Evolutionary conservation across 2,797 vertebrate species (phyloP).

Genomic region (Coregonus sp.): DNA sequence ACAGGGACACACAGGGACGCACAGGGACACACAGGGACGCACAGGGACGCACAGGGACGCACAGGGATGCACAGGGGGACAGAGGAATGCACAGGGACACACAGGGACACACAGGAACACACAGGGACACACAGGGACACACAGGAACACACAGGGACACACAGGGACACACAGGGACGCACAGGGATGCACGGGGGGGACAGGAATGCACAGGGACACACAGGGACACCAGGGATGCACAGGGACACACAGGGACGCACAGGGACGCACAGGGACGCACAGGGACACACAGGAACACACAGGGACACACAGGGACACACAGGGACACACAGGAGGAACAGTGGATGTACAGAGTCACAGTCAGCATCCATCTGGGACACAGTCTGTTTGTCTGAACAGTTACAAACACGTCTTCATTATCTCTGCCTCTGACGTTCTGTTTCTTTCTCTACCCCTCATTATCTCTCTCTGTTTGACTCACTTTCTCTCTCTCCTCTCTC

Average conservation of each 20-base stretch:
- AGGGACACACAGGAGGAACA: conserved; percentile 45
- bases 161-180: conserved; percentile 36
- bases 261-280: conserved; percentile 42
- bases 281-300: conserved; percentile 52
- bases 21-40: conserved; percentile 46
- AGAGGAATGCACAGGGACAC: conserved; percentile 44
- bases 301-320: conserved; percentile 23
- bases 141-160: conserved; percentile 43
- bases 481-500: neutral
- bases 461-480: neutral
- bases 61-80: conserved; percentile 31
- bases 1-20: conserved; percentile 32
- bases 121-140: conserved; percentile 46
- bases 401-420: conserved; percentile 16
- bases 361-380: conserved; percentile 53
- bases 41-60: conserved; percentile 30
- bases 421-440: neutral
- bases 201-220: conserved; percentile 17
- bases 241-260: conserved; percentile 22
- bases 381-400: conserved; percentile 46
- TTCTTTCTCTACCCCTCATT: conserved; percentile 12
- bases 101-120: conserved; percentile 33
- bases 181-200: conserved; percentile 46
- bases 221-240: conserved; percentile 52
- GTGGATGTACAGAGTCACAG: conserved; percentile 35